These are phyloP conservation scores for Condylura cristata DNA, from an alignment of 2,113 vertebrate species.

Conservation along the genomic window DNA sequence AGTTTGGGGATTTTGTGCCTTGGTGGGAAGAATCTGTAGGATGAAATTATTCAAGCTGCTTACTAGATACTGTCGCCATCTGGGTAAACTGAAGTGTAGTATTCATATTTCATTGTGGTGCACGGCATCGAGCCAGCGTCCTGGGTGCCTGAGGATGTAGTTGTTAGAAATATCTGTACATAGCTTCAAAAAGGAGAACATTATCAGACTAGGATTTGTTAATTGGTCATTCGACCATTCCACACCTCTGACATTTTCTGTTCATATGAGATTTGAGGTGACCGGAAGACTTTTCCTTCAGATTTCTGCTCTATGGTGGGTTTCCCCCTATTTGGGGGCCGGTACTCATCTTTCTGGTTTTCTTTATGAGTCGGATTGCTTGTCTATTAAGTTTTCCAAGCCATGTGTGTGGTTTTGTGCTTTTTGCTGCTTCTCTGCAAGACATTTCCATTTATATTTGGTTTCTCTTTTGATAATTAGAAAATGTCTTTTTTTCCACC, in stretches of 20 bases:
- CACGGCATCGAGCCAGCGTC: background rate
- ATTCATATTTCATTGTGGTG: background rate
- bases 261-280: slow-evolving; percentile 29
- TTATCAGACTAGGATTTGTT: background rate
- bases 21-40: slow-evolving; percentile 31
- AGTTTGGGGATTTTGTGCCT: slow-evolving; percentile 11
- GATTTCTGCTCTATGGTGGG: slow-evolving; percentile 34
- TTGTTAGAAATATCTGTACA: slow-evolving; percentile 32
- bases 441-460: slow-evolving; percentile 51
- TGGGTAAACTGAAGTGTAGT: background rate
- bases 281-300: background rate
- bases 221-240: background rate
- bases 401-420: slow-evolving; percentile 37
- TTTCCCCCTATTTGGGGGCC: background rate
- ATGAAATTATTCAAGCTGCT: background rate
- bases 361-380: slow-evolving; percentile 50
- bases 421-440: slow-evolving; percentile 36
- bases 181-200: slow-evolving; percentile 33
- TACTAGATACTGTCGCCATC: background rate
- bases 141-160: background rate
- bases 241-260: slow-evolving; percentile 16
- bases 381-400: slow-evolving; percentile 36
- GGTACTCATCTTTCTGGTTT: slow-evolving; percentile 21
- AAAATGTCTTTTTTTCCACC: slow-evolving; percentile 26
- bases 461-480: slow-evolving; percentile 45